These are phyloP conservation scores for Phaethon lepturus DNA, from an alignment of 2,113 vertebrate genomes.

Conservation along the genomic window DNA sequence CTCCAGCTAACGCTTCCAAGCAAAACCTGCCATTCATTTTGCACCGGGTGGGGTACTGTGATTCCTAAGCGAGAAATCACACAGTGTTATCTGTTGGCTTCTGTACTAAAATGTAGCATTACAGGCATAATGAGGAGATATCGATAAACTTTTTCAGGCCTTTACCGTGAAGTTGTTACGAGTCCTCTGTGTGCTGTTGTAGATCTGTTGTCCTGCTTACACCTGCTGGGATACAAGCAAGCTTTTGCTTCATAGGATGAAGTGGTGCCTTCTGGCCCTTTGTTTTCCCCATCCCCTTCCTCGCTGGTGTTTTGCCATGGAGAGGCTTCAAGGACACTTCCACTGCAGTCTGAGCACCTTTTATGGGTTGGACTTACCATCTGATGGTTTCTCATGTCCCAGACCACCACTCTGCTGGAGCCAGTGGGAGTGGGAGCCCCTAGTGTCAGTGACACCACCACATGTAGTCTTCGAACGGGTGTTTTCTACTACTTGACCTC, in stretches of 20 bases:
- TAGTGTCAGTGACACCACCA: not conserved
- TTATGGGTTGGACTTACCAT: not conserved
- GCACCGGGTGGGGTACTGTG: not conserved
- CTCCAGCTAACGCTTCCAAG: not conserved
- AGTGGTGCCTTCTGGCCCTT: not conserved
- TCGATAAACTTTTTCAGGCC: not conserved
- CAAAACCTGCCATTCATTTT: not conserved
- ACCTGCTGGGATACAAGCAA: not conserved
- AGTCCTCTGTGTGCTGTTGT: not conserved
- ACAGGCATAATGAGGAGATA: not conserved
- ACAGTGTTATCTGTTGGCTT: not conserved
- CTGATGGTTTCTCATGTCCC: not conserved
- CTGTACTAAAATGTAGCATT: not conserved
- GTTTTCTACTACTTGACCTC: not conserved
- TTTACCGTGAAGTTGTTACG: not conserved
- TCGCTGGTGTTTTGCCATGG: not conserved
- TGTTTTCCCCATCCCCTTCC: not conserved
- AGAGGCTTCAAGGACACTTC: not conserved
- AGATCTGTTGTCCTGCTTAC: not conserved
- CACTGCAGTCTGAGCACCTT: not conserved
- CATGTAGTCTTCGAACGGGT: not conserved
- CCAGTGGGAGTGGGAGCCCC: fast-evolving
- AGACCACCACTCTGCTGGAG: not conserved
- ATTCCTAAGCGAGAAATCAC: not conserved
- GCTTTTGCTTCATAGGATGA: not conserved